Base-by-base conservation (phyloP, 2,113 vertebrate genomes). In the Pipra filicauda region DNA sequence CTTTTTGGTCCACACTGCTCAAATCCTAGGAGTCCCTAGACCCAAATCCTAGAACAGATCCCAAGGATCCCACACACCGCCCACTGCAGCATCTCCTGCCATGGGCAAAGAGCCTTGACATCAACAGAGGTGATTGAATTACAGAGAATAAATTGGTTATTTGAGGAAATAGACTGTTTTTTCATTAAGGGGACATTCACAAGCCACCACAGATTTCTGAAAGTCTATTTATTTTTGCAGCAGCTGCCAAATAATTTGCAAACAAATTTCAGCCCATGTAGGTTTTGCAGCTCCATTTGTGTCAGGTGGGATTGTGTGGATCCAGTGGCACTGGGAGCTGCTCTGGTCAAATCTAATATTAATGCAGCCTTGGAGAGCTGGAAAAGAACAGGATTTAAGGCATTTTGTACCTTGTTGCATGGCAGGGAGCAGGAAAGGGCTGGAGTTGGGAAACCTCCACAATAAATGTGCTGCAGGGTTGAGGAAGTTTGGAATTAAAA, bases 391-490 rank as follows among this genome's bases (percentile, higher is more conserved):
- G 74, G 26, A 41, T 23, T 74, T 13, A 16, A 46, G 43, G 35
- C 2, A 3, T 2, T 44, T 31, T 21, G 9, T 44, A 3, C 33
- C 27, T 51, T 11, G 0, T 2, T 5, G 44, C 3, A 1, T 13
- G 37, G n/a, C 39, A 28, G 46, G 12, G 49, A 15, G 13, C 26
- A 71, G 39, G 14, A 23, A 41, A 51, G 59, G 71, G 49, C 39
- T 74, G 62, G 39, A 0, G 0, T 1, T 15, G 49, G 18, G 62
- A 52, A 74, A 43, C 4, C 26, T 57, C 12, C 18, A 55, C 37
- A 3, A 2, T 3, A 9, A 57, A n/a, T 27, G 3, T 11, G 37
- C 76, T 48, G 55, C 35, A n/a, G 64, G 11, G 48, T 74, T 33
- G 49, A 16, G 35, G 48, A 73, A 30, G 31, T 48, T 39, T 48